Percentiles rank a stretch among this genome's conserved stretches.
Evolutionary conservation across 2,797 vertebrate species (phyloP).

Genomic region (Miichthys miiuy): DNA sequence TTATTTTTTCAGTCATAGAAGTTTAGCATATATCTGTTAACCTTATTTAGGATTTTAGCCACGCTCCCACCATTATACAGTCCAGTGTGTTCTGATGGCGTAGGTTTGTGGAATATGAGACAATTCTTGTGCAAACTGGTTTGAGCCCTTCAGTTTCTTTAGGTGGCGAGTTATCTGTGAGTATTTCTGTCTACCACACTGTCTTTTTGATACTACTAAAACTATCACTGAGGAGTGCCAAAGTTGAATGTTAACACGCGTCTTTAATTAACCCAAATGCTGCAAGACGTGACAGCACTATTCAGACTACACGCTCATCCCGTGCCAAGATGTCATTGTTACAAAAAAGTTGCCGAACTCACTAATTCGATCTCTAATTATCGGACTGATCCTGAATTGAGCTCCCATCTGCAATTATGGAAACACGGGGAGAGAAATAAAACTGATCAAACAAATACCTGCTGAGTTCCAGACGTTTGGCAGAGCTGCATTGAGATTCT

Average conservation of each 20-base stretch:
- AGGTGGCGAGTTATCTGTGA: not conserved
- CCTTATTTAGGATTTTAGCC: too few species aligned
- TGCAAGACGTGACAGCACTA: not conserved
- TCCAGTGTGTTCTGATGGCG: not conserved
- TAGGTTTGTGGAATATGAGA: too few species aligned
- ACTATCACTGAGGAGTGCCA: not conserved
- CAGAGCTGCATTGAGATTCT: constrained; percentile 40
- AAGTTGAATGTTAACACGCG: not conserved
- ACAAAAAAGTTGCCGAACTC: not conserved
- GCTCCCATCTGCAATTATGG: not conserved
- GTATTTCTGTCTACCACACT: not conserved
- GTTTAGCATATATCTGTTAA: too few species aligned
- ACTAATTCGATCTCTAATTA: not conserved
- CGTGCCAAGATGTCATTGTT: not conserved
- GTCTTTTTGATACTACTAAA: not conserved
- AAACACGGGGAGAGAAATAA: not conserved
- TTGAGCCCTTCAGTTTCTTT: not conserved
- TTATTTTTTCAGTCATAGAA: too few species aligned
- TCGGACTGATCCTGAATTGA: not conserved
- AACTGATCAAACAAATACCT: constrained; percentile 32
- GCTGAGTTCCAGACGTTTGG: constrained; percentile 16
- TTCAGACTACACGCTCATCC: not conserved
- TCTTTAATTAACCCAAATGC: not conserved
- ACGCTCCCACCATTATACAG: too few species aligned
- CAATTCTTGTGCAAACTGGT: not conserved